Evolutionary conservation across 2,888 invertebrate genomes (phyloP).

Genomic region (Bugula neritina): DNA sequence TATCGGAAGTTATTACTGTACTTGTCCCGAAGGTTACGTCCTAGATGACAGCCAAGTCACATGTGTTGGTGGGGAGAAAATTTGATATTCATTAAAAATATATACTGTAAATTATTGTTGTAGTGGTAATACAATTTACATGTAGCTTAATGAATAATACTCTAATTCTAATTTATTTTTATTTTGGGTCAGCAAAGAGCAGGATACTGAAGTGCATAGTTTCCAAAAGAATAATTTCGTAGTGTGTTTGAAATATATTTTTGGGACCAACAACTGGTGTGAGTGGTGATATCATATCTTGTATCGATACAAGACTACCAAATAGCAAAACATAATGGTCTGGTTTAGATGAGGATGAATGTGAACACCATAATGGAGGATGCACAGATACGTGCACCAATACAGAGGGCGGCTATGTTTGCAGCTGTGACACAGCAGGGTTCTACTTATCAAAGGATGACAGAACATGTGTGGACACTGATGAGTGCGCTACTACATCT

Average conservation of each 20-base stretch:
- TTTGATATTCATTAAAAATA: not conserved
- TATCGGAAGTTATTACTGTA: constrained; percentile 21
- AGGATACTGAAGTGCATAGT: no score
- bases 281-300: no score
- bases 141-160: no score
- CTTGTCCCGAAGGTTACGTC: not conserved
- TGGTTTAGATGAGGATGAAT: constrained; percentile 24
- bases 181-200: no score
- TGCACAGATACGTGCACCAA: constrained; percentile 25
- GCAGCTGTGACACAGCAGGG: not conserved
- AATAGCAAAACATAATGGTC: no score
- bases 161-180: no score
- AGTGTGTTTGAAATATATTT: no score
- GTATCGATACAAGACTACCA: no score
- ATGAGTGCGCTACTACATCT: constrained; percentile 4
- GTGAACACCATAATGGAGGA: constrained; percentile 17
- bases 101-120: not conserved
- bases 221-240: no score
- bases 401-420: not conserved
- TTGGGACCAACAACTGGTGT: no score
- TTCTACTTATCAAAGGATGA: constrained; percentile 20
- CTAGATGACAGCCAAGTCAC: not conserved
- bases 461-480: not conserved
- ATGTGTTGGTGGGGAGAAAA: not conserved
- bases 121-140: no score